Evolutionary conservation across 1,140 invertebrate species (phyloP).

Genomic region (Coenobita brevimanus): DNA sequence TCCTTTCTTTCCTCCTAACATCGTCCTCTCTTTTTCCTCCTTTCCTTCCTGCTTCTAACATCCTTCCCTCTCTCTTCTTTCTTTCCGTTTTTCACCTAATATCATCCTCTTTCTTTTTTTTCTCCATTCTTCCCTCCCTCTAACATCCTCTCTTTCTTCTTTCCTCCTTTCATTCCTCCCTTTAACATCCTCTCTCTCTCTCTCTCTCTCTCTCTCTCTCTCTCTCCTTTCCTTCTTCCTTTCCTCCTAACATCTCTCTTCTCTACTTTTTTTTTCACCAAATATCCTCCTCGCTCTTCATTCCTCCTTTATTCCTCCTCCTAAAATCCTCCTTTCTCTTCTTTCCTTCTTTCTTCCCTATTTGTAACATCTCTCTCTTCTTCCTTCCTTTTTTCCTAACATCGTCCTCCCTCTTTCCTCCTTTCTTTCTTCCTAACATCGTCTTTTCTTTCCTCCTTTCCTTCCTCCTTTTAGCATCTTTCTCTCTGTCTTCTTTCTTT

Average conservation of each 20-base stretch:
- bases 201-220: neutral
- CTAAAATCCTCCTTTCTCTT: neutral
- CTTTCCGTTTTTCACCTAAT: neutral
- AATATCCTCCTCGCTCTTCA: too few relatives aligned
- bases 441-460: constrained; percentile 3
- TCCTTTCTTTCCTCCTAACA: neutral
- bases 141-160: neutral
- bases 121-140: neutral
- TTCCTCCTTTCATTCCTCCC: too few relatives aligned
- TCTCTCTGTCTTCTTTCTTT: too few relatives aligned
- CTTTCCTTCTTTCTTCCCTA: neutral
- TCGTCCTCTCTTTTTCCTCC: neutral
- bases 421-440: neutral
- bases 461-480: too few relatives aligned
- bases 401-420: neutral
- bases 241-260: too few relatives aligned
- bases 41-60: neutral
- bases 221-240: neutral
- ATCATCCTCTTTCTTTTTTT: neutral
- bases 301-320: too few relatives aligned
- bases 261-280: too few relatives aligned
- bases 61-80: neutral
- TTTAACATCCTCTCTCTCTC: neutral
- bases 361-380: neutral
- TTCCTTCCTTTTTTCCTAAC: neutral